Percentiles rank a stretch among this genome's conserved stretches.
phyloP scores from a whole-genome alignment of 2,888 invertebrate species.

The Julus scanicus region DNA sequence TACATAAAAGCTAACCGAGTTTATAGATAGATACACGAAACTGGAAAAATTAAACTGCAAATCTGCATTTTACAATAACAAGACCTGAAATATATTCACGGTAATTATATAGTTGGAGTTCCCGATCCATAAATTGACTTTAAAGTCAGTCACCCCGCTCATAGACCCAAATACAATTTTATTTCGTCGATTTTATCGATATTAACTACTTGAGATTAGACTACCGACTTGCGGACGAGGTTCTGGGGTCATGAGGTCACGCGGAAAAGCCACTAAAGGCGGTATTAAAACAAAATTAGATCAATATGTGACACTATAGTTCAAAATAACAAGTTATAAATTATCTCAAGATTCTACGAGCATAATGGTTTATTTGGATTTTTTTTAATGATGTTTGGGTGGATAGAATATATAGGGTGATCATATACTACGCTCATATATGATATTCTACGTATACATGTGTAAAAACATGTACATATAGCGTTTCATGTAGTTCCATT shows the following conservation, averaged over 20 bases:
- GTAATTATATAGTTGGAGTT: not conserved
- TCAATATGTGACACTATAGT: too few relatives aligned
- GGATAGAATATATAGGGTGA: too few relatives aligned
- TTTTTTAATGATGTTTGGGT: too few relatives aligned
- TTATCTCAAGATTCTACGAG: too few relatives aligned
- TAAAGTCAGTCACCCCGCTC: not conserved
- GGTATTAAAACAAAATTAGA: too few relatives aligned
- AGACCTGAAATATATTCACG: conserved; percentile 13
- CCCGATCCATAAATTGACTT: conserved; percentile 37
- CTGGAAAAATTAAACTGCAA: not conserved
- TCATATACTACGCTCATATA: too few relatives aligned
- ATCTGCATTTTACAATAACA: not conserved
- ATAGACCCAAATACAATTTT: not conserved
- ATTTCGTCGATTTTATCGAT: conserved; percentile 9
- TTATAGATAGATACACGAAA: not conserved
- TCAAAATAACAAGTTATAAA: too few relatives aligned
- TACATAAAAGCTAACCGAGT: not conserved
- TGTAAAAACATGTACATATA: too few relatives aligned
- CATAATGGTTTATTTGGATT: too few relatives aligned
- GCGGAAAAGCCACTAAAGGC: not conserved
- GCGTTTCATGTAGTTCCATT: too few relatives aligned
- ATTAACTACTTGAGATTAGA: not conserved
- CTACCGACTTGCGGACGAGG: not conserved
- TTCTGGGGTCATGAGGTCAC: not conserved
- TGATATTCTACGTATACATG: too few relatives aligned